Evolutionary conservation across 1,140 invertebrate genomes (phyloP), one percentile per base, ranked within the genome.

Genomic region (Zaprionus davidi): DNA sequence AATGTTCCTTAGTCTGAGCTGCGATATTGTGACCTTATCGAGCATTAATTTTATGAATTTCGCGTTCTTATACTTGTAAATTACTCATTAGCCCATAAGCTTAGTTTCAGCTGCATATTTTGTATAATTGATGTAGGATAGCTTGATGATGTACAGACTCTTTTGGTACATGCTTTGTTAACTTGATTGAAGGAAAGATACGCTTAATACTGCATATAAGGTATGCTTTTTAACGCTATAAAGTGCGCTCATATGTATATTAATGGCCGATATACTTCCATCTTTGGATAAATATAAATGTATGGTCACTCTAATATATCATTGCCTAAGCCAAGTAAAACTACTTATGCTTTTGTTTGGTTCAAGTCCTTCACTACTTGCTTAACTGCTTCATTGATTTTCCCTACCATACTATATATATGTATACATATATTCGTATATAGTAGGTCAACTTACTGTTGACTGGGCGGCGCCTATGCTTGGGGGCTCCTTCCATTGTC

Each of bases 401-500:
- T 49, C 20, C 20, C 20, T n/a, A 22, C 28, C 17, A 44, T 44
- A 49, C 20, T 31, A 31, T 31, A 12, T 20, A 4, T 49, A 24
- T 22, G 20, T 51, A 51, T 51, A n/a, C n/a, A 24, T 46, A 46
- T 17, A 17, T 17, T 9, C 41, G 11, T 51, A 51, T 51, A 13
- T 51, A 13, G 20, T 51, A 51, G 46, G 20, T 51, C 46, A 51
- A 24, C 20, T 24, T 51, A 5, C 6, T n/a, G 5, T 46, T 46
- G 41, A 13, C 20, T 11, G 46, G 46, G 46, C 20, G 46, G 46
- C 46, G 46, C 46, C 46, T 49, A 3, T 49, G n/a, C 46, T 51
- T 51, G 20, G 46, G 46, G 41, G 41, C 41, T 44, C n/a, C 41
- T 24, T 20, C 38, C 65, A 34, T 56, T 62, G 56, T 36, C 60